Base-by-base conservation (phyloP, 2,888 invertebrate species). In the Cynaeus angustus region DNA sequence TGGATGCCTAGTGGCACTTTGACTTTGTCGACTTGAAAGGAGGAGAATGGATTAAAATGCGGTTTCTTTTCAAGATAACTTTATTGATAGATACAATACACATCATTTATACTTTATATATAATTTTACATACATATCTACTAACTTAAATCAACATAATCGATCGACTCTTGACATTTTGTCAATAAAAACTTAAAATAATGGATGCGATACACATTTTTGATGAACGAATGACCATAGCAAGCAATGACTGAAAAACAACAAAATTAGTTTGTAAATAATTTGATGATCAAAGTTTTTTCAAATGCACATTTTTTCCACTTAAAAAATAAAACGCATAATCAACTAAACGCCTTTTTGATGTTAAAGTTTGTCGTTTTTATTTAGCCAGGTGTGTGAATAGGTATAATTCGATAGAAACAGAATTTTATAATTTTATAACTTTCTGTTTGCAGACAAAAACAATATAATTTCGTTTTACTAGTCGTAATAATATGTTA, bases 21-120 rank as follows among this genome's bases (percentile, higher is more conserved):
- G 33, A 45, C n/a, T 13, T 58, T 59, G 12, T 21, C 9, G 14
- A 37, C n/a, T 48, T 30, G 13, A 37, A 28, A 59, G 38, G 21
- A 37, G 16, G 43, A 59, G 45, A 21, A 16, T 28, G 45, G 14
- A 46, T 16, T 26, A 59, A 45, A 59, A 45, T 43, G 59, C 59
- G 37, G 46, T 46, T 46, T 46, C 3, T 3, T 43, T 10, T 5
- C 12, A 12, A 43, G 13, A 46, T 9, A 9, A 16, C 46, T 46
- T 46, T 46, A 46, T 46, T 46, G 1, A 43, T 3, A 21, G 21
- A 4, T 21, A 21, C 21, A 21, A 21, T 21, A 21, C 21, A 21
- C 21, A 4, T 4, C 21, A 21, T 21, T 21, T 21, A 21, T 21
- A 21, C 4, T 21, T 21, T 4, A 21, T 21, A 3, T 21, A 21